Conservation (phyloP, 2,113 vertebrate genomes). For the Tetrax tetrax region DNA sequence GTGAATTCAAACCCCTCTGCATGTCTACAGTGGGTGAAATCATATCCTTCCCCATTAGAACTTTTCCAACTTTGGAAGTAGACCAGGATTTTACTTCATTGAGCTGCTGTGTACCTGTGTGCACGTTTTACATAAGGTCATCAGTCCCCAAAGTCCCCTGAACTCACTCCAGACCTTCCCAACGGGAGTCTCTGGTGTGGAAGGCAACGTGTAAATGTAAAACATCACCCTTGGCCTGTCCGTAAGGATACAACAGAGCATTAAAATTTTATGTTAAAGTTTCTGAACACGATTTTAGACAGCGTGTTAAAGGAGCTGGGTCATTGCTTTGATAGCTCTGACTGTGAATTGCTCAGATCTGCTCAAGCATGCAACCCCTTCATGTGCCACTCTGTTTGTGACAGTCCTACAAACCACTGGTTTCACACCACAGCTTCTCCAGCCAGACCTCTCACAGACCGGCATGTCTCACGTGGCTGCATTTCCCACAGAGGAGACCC, state of each 20-base stretch:
- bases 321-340: constrained; percentile 71
- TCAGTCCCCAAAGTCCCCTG: neutral
- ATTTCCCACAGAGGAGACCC: neutral
- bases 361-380: constrained; percentile 61
- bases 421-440: neutral
- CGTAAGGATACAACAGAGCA: neutral
- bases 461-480: fast-evolving
- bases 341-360: constrained; percentile 61
- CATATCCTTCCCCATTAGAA: neutral
- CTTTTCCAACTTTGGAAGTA: neutral
- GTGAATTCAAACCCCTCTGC: neutral
- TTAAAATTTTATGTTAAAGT: neutral
- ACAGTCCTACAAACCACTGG: neutral
- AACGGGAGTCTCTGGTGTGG: neutral
- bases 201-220: neutral
- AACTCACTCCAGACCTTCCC: neutral
- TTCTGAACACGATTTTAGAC: constrained; percentile 23
- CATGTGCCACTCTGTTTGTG: constrained; percentile 3
- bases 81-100: neutral
- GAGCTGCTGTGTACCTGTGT: neutral
- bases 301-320: constrained; percentile 43
- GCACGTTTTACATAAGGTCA: neutral
- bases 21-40: neutral
- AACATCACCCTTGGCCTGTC: neutral
- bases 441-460: neutral